A percentile compares a stretch with the other conserved stretches of the same genome.
phyloP scores from a whole-genome alignment of 2,797 vertebrate genomes.

The Cygnus olor region DNA sequence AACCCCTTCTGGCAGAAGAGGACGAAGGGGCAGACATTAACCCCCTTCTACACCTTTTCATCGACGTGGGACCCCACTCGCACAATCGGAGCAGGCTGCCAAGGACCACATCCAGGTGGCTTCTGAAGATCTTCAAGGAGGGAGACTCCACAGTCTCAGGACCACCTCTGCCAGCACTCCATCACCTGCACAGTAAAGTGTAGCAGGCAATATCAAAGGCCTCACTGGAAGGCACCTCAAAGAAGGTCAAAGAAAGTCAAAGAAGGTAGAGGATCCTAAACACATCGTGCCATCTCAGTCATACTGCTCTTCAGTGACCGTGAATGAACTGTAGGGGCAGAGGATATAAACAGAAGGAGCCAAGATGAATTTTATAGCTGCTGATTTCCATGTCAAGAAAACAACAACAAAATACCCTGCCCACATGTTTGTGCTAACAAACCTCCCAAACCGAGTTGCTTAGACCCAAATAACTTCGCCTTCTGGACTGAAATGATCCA shows the following conservation, averaged over 20 bases:
- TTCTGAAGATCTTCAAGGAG: too few species aligned
- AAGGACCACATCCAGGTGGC: too few species aligned
- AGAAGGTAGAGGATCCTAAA: background rate
- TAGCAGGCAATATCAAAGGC: background rate
- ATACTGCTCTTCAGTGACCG: background rate
- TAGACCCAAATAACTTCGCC: background rate
- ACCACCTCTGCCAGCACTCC: too few species aligned
- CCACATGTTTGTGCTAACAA: background rate
- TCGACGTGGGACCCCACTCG: background rate
- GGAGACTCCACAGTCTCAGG: too few species aligned
- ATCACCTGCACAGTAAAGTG: too few species aligned
- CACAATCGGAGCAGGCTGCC: background rate
- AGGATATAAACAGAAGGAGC: background rate
- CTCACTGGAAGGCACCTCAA: background rate
- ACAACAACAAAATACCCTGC: background rate
- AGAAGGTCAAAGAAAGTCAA: background rate
- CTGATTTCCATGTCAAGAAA: background rate
- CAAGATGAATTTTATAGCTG: background rate
- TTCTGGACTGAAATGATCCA: background rate
- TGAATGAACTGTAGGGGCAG: background rate
- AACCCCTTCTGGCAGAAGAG: background rate
- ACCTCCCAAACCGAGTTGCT: background rate
- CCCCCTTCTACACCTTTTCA: background rate
- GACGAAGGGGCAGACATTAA: background rate
- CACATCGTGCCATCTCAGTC: background rate